Percentiles rank a stretch among this genome's conserved stretches.
Conservation (phyloP, 2,797 vertebrate species). For the Aphelocoma californica region DNA sequence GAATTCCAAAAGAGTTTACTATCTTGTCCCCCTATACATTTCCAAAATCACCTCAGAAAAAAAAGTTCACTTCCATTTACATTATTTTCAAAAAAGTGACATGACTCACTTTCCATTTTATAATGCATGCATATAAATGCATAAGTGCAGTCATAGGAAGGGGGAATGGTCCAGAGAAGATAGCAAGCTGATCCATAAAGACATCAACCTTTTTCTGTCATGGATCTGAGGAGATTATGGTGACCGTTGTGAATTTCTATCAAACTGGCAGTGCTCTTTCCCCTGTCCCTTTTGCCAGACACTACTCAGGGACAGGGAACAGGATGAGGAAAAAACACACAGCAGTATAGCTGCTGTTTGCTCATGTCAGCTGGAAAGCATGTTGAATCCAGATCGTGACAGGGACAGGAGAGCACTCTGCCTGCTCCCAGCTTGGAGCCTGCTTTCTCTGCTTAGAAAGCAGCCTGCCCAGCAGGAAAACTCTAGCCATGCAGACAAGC, state of each 20-base stretch:
- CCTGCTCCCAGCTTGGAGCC: neutral
- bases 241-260: neutral
- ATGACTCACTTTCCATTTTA: neutral
- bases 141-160: neutral
- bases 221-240: neutral
- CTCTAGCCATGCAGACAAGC: neutral
- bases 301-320: neutral
- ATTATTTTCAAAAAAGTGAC: neutral
- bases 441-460: neutral
- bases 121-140: no score
- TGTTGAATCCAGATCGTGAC: neutral
- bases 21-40: neutral
- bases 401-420: neutral
- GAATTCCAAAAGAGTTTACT: neutral
- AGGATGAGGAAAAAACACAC: neutral
- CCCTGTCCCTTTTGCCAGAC: neutral
- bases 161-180: neutral
- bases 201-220: neutral
- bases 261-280: neutral
- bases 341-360: neutral
- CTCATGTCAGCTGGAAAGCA: neutral
- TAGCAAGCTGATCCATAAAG: neutral
- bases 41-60: neutral
- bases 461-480: neutral
- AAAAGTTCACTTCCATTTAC: neutral